Evolutionary conservation across 2,888 invertebrate species (phyloP), one percentile per base, ranked within the genome.

Genomic region (Protula sp.): DNA sequence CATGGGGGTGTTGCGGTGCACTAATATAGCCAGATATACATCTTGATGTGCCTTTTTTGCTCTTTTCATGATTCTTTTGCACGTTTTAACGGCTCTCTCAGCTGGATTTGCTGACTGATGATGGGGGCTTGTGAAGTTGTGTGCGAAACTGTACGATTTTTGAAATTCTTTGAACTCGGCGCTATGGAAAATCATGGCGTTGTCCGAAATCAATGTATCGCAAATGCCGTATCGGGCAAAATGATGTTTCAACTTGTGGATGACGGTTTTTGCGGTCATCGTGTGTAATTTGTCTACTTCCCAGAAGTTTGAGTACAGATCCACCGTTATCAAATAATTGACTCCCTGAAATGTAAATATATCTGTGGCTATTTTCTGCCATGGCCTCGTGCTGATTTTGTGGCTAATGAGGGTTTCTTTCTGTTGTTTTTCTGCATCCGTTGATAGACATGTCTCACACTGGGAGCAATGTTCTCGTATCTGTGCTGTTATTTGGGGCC

Each of bases 401-500:
- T 29, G 29, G 5, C 22, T 26, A 38, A 9, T 54, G 24, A 9
- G 28, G 3, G 3, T 4, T 54, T 3, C 31, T n/a, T 30, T 38
- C 19, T 38, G 38, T 38, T 38, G 38, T 14, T 19, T 38, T 9
- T 14, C 19, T 9, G 9, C 19, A 19, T 38, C 38, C 9, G 38
- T 38, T 19, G 38, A 9, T 14, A 9, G 38, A 19, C 38, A 38
- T 38, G 9, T 38, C 19, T 38, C 38, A 38, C 38, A 38, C 19
- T 19, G 9, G 9, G 9, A 19, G 19, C 38, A 38, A 19, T 38
- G 38, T 38, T 38, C 19, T 38, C 19, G 9, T 38, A 58, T 52
- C 9, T 58, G 48, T 4, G 26, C 19, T 30, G 14, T 22, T 31
- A 58, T 59, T 2, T 29, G 27, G 9, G 61, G 61, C 61, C 61